phyloP scores from a whole-genome alignment of 2,113 vertebrate genomes.

The Onychorhynchus coronatus region DNA sequence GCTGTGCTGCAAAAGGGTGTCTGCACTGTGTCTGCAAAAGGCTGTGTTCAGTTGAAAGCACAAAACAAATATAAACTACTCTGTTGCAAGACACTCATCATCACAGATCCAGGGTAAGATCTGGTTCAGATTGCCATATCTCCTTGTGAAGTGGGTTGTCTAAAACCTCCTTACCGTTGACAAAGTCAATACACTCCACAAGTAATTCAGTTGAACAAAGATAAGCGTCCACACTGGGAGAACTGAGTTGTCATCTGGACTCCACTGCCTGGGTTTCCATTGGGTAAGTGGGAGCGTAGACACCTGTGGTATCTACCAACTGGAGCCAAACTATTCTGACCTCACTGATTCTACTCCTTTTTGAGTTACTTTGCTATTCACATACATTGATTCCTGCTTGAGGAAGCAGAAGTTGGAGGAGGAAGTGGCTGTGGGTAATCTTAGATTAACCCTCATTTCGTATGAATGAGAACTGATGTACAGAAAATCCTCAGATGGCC shows the following conservation, averaged over 20 bases:
- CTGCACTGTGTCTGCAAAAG: background rate
- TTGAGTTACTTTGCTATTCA: background rate
- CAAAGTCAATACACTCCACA: background rate
- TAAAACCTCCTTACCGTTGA: background rate
- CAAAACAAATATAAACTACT: background rate
- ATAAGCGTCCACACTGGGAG: background rate
- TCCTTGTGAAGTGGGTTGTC: background rate
- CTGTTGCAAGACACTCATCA: background rate
- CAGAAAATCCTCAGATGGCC: background rate
- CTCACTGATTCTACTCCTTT: background rate
- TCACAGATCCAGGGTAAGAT: background rate
- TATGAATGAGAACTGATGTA: background rate
- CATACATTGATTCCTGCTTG: background rate
- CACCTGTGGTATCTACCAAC: background rate
- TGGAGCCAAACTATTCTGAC: background rate
- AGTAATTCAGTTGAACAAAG: background rate
- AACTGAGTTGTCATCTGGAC: background rate
- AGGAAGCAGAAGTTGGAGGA: background rate
- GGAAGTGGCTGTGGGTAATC: background rate
- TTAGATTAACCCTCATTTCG: background rate
- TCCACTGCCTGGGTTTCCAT: background rate
- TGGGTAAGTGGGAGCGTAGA: background rate
- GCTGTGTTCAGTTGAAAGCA: background rate
- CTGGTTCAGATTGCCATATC: background rate
- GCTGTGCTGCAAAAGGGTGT: background rate